These are phyloP conservation scores for Schizotus pectinicornis DNA, from an alignment of 2,888 invertebrate species.

Conservation along the genomic window DNA sequence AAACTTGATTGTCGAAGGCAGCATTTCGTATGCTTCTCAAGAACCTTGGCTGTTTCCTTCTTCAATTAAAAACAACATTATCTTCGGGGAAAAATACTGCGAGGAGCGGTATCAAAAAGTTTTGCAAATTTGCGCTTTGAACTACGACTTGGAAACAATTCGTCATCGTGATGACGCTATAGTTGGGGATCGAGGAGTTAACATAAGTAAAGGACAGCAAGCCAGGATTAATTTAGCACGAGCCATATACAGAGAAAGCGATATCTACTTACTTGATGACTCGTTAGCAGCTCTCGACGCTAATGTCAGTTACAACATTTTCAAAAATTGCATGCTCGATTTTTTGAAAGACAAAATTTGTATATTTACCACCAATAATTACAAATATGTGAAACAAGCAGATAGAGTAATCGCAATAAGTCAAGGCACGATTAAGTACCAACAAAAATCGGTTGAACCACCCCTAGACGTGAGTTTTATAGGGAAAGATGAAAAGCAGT, in stretches of 20 bases:
- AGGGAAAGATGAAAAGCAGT: too few species aligned
- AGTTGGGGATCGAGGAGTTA: conserved; percentile 69
- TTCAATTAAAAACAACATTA: conserved; percentile 48
- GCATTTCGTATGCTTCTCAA: conserved; percentile 49
- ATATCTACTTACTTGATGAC: conserved; percentile 50
- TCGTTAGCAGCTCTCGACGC: conserved; percentile 45
- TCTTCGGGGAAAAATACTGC: conserved; percentile 52
- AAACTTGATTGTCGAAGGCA: conserved; percentile 40
- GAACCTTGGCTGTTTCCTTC: conserved; percentile 51
- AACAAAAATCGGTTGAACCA: conserved; percentile 41
- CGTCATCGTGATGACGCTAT: conserved; percentile 59
- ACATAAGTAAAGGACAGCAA: conserved; percentile 66
- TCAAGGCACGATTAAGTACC: conserved; percentile 20
- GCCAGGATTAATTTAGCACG: conserved; percentile 48
- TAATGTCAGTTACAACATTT: conserved; percentile 42
- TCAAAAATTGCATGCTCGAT: conserved; percentile 43
- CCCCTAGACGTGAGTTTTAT: too few species aligned
- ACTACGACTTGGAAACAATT: conserved; percentile 60
- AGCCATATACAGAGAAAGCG: conserved; percentile 46
- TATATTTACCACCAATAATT: conserved; percentile 46
- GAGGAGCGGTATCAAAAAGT: conserved; percentile 51
- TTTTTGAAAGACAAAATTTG: conserved; percentile 47
- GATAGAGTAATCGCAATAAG: conserved; percentile 59
- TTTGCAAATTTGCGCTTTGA: conserved; percentile 58
- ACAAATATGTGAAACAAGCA: conserved; percentile 43